Evolutionary conservation across 2,113 vertebrate species (phyloP), one percentile per base, ranked within the genome.

Genomic region (Menidia beryllina): DNA sequence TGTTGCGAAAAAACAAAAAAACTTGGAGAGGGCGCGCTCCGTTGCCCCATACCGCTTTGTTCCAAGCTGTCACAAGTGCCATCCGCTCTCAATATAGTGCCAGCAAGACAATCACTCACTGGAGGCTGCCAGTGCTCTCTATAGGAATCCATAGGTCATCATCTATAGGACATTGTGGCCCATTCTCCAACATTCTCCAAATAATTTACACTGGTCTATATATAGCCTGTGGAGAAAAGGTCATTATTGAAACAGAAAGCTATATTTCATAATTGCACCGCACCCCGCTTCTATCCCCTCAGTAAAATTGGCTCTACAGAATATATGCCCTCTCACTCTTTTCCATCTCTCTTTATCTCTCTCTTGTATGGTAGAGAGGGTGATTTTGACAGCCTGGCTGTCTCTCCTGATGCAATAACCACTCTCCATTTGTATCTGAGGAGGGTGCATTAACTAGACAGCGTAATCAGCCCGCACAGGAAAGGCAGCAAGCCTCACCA

Each of bases 331-430:
- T 55, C 71, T 75, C 66, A 67, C 71, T 78, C 69, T 69, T 81
- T 82, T 74, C 79, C 80, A 77, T 81, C 88, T 75, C 83, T 82
- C 75, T 84, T 84, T 84, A 84, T 85, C 79, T 85, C 73, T 70
- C 84, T 84, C 81, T 74, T 67, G 78, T 87, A 82, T 75, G 69
- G 75, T 67, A 61, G 83, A 89, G 86, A 83, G 87, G 70, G 78
- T 11, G 82, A 82, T 83, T 90, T 84, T 89, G 89, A 91, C 87
- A 88, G 86, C 63, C 80, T 15, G 77, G 81, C 88, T 72, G 88
- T 81, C 87, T 87, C 86, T 72, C 75, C 83, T 84, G 87, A 89
- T 84, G 86, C 84, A 89, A 89, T 92, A 91, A 92, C 89, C 87
- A 82, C 88, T 79, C 76, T 84, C 89, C 82, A 91, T 91, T 92